Evolutionary conservation across 1,140 invertebrate genomes (phyloP).

Genomic region (Chrysoperla carnea): DNA sequence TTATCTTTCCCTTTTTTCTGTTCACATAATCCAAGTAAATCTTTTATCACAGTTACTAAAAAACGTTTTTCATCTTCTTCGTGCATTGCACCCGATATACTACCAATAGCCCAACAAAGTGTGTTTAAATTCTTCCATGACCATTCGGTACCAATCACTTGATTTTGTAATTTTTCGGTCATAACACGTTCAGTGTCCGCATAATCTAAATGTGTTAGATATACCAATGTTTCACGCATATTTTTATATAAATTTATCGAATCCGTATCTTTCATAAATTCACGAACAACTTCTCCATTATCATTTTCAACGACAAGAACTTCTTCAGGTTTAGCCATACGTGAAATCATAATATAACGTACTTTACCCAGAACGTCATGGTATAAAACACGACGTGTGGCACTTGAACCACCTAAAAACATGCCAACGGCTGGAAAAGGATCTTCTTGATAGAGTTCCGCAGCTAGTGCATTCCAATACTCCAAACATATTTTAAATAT

Average conservation of each 20-base stretch:
- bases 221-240: constrained; percentile 98
- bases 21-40: constrained; percentile 94
- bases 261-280: constrained; percentile 99
- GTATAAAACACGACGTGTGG: constrained; percentile 50
- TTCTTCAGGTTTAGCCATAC: constrained; percentile 99
- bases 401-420: constrained; percentile 12
- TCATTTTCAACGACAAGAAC: constrained; percentile 99
- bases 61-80: constrained; percentile 99
- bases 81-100: constrained; percentile 96
- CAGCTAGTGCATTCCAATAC: constrained; percentile 90
- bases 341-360: constrained; percentile 96
- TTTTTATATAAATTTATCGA: constrained; percentile 99
- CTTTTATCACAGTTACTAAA: constrained; percentile 98
- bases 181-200: constrained; percentile 96
- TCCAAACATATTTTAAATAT: constrained; percentile 99
- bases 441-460: constrained; percentile 77
- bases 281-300: constrained; percentile 97
- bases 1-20: constrained; percentile 99
- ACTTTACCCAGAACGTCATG: constrained; percentile 72
- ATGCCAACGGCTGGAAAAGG: constrained; percentile 21
- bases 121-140: constrained; percentile 99
- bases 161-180: constrained; percentile 97
- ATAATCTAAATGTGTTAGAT: constrained; percentile 97
- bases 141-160: constrained; percentile 98
- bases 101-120: constrained; percentile 99